Conservation (phyloP, 1,140 invertebrate genomes). For the Sycophila sp. region DNA sequence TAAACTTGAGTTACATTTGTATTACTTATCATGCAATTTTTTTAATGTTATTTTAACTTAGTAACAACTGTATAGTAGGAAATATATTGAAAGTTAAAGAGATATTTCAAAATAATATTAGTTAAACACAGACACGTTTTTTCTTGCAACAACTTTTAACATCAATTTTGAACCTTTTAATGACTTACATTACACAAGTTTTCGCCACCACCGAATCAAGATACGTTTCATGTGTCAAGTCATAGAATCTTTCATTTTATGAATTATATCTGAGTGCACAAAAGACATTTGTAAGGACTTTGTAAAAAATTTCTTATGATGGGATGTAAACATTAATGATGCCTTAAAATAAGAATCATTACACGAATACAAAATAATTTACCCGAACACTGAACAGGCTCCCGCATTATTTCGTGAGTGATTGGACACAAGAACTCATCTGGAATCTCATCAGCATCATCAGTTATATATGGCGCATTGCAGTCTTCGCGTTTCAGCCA, state of each 20-base stretch:
- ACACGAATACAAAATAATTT: constrained; percentile 30
- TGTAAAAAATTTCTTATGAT: neutral
- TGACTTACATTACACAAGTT: neutral
- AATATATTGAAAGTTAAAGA: too few species aligned
- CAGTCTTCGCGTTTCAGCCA: constrained; percentile 66
- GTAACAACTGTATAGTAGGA: too few species aligned
- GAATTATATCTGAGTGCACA: neutral
- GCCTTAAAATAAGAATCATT: too few species aligned
- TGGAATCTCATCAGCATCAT: constrained; percentile 64
- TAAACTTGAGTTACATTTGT: too few species aligned
- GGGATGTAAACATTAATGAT: too few species aligned
- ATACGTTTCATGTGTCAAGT: neutral
- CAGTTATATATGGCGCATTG: constrained; percentile 40
- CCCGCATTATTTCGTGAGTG: constrained; percentile 81
- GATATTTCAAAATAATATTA: too few species aligned
- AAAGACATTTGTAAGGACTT: neutral
- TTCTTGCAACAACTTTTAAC: neutral
- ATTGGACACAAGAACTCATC: constrained; percentile 84
- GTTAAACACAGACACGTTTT: neutral
- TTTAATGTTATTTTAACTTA: too few species aligned
- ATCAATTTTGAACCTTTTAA: too few species aligned
- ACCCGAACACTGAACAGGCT: constrained; percentile 80
- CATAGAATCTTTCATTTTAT: neutral
- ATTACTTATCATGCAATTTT: too few species aligned
- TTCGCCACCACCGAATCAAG: neutral